phyloP scores from a whole-genome alignment of 2,797 vertebrate species.

The Selene dorsalis region DNA sequence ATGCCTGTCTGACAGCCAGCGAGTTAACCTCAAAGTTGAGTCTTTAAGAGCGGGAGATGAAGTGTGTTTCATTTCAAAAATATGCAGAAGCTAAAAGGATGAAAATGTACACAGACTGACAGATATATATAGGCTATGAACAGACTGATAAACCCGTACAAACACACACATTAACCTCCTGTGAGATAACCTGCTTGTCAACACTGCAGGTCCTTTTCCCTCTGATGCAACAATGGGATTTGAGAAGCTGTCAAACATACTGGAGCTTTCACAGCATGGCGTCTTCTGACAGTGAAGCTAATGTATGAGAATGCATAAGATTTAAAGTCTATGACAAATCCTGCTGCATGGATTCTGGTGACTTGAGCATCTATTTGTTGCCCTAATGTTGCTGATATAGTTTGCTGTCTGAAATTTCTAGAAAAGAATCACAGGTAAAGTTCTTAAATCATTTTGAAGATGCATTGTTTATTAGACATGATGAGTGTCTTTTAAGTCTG shows the following conservation, averaged over 20 bases:
- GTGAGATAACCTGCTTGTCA: slow-evolving; percentile 7
- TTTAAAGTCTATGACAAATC: neutral
- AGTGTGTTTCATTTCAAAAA: slow-evolving; percentile 41
- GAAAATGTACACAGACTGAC: slow-evolving; percentile 65
- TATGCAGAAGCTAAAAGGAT: slow-evolving; percentile 11
- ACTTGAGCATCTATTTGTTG: neutral
- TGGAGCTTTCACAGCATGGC: neutral
- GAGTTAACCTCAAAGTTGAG: slow-evolving; percentile 32
- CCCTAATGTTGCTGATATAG: neutral
- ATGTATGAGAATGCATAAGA: neutral
- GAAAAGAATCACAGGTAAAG: slow-evolving; percentile 15
- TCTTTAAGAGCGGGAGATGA: slow-evolving; percentile 21
- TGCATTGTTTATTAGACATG: slow-evolving; percentile 15
- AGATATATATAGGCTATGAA: slow-evolving; percentile 5
- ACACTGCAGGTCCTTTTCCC: neutral
- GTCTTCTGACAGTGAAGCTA: neutral
- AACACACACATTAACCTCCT: slow-evolving; percentile 5
- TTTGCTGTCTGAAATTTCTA: neutral
- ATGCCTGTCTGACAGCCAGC: slow-evolving; percentile 59
- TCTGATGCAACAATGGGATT: neutral
- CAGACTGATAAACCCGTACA: slow-evolving; percentile 12
- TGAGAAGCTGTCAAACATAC: slow-evolving; percentile 7
- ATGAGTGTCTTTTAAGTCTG: slow-evolving; percentile 22
- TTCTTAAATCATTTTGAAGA: slow-evolving; percentile 8
- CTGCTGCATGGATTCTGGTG: neutral